Percentiles rank a stretch among this genome's conserved stretches.
Evolutionary conservation across 2,888 invertebrate genomes (phyloP).

Genomic region (Alviniconcha strummeri): DNA sequence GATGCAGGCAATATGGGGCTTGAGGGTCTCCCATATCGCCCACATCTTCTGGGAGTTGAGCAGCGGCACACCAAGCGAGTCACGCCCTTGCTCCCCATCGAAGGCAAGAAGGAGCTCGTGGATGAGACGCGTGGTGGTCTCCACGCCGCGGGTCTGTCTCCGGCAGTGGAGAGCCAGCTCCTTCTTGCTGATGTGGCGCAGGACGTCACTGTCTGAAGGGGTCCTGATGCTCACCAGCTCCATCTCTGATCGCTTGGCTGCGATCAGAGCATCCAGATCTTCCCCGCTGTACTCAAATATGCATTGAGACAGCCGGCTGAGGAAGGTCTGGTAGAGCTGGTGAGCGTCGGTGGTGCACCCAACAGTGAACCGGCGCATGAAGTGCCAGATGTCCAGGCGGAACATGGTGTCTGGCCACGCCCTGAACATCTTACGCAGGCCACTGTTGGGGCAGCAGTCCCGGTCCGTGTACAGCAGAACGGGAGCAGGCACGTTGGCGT

Average conservation of each 20-base stretch:
- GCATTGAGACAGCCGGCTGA: constrained; percentile 39
- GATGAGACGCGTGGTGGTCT: constrained; percentile 40
- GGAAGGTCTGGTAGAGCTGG: constrained; percentile 46
- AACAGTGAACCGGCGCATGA: constrained; percentile 44
- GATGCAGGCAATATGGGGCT: constrained; percentile 35
- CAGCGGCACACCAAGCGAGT: constrained; percentile 43
- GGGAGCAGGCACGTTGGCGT: constrained; percentile 41
- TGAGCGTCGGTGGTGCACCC: constrained; percentile 45
- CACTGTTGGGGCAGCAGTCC: constrained; percentile 44
- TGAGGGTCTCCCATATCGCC: constrained; percentile 10
- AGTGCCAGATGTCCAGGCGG: constrained; percentile 49
- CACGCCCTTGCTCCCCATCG: constrained; percentile 3
- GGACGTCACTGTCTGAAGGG: constrained; percentile 41
- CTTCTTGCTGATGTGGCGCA: constrained; percentile 30
- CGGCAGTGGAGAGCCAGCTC: constrained; percentile 47
- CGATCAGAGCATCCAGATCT: constrained; percentile 41
- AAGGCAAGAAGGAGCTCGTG: constrained; percentile 25
- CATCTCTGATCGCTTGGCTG: constrained; percentile 48
- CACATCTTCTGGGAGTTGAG: constrained; percentile 36
- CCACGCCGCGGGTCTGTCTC: constrained; percentile 42
- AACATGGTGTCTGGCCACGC: constrained; percentile 35
- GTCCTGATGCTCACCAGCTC: constrained; percentile 7
- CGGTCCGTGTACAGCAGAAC: constrained; percentile 47
- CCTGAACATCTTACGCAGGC: neutral
- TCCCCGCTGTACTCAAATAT: constrained; percentile 48